Evolutionary conservation across 2,888 invertebrate species (phyloP).

Genomic region (Oligia fasciuncula): DNA sequence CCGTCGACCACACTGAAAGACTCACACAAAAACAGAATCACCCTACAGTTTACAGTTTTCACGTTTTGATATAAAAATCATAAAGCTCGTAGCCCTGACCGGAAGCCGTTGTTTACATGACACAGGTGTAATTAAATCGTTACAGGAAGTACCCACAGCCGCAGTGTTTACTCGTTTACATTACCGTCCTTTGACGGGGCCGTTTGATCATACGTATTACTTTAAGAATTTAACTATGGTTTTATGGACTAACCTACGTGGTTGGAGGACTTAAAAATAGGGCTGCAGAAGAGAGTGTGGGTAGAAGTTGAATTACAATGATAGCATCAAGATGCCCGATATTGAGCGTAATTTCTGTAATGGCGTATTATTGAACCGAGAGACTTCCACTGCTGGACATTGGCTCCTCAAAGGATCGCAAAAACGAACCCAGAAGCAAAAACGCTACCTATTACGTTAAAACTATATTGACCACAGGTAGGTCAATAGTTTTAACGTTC

Average conservation of each 20-base stretch:
- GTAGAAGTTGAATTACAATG: neutral
- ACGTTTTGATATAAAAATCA: conserved; percentile 58
- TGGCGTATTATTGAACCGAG: neutral
- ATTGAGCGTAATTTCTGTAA: neutral
- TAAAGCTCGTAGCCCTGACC: conserved; percentile 44
- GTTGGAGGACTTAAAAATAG: conserved; percentile 43
- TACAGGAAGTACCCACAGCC: conserved; percentile 73
- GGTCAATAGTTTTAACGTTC: neutral
- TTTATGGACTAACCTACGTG: conserved; percentile 53
- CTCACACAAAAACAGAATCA: conserved; percentile 1
- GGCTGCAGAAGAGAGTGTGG: neutral
- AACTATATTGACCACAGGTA: no score
- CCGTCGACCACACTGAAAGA: neutral
- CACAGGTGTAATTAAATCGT: conserved; percentile 79
- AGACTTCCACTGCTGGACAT: no score
- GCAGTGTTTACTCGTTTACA: conserved; percentile 66
- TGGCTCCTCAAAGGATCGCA: neutral
- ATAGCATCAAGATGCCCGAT: neutral
- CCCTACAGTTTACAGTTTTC: neutral
- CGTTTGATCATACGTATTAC: conserved; percentile 68
- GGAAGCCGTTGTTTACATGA: conserved; percentile 74
- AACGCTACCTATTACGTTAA: neutral
- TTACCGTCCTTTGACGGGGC: conserved; percentile 71
- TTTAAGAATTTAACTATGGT: conserved; percentile 53
- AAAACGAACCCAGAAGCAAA: neutral